Percentiles rank a stretch among this genome's conserved stretches.
Evolutionary conservation across 2,888 invertebrate genomes (phyloP).

Genomic region (Perizoma affinitatum): DNA sequence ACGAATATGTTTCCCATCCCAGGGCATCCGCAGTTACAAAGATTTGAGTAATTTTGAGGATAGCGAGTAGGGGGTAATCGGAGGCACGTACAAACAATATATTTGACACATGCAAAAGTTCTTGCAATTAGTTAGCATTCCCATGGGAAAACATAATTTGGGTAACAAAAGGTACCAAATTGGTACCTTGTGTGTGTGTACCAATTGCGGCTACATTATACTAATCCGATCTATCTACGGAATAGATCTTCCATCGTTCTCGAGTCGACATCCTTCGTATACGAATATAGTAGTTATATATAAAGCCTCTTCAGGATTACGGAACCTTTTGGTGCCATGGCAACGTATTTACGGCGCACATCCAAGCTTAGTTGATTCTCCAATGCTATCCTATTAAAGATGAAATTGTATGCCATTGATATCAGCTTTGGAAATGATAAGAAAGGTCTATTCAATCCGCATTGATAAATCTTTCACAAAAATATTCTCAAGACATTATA

Average conservation of each 20-base stretch:
- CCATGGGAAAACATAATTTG: too few species aligned
- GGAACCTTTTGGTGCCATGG: conserved; percentile 71
- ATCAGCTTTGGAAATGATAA: conserved; percentile 49
- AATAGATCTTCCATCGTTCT: conserved; percentile 55
- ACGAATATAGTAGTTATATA: conserved; percentile 49
- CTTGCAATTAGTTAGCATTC: too few species aligned
- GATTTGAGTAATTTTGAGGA: too few species aligned
- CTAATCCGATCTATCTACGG: too few species aligned
- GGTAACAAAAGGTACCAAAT: too few species aligned
- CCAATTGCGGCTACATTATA: too few species aligned
- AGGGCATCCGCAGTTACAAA: too few species aligned
- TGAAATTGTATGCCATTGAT: conserved; percentile 60
- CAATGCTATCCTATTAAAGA: conserved; percentile 79
- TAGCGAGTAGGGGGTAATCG: too few species aligned
- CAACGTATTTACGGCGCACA: conserved; percentile 72
- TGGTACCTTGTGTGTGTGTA: too few species aligned
- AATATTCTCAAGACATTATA: neutral
- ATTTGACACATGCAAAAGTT: too few species aligned
- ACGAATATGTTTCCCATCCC: too few species aligned
- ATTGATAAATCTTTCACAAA: conserved; percentile 5
- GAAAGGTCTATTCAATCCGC: conserved; percentile 41
- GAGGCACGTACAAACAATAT: too few species aligned
- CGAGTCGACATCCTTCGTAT: conserved; percentile 55
- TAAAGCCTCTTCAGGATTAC: conserved; percentile 80
- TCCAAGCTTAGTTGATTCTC: conserved; percentile 73